A percentile compares a stretch with the other conserved stretches of the same genome.
Evolutionary conservation across 1,140 invertebrate species (phyloP).

Genomic region (Monomorium pharaonis): DNA sequence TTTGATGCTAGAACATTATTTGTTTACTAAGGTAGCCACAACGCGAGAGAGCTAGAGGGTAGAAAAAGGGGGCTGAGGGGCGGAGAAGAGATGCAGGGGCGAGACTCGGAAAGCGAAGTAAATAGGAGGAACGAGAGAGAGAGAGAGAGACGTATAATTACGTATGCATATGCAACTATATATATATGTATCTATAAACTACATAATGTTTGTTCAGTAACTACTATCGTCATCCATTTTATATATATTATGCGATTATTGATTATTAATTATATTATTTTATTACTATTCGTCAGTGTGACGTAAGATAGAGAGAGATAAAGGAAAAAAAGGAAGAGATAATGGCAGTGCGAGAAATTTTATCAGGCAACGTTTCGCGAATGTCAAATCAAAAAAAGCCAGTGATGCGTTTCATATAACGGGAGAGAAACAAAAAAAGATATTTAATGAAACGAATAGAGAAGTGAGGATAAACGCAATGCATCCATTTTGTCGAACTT

Average conservation of each 20-base stretch:
- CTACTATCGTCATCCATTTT: slow-evolving; percentile 73
- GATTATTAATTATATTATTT: slow-evolving; percentile 77
- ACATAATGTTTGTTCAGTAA: slow-evolving; percentile 81
- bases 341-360: slow-evolving; percentile 47
- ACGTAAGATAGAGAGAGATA: slow-evolving; percentile 45
- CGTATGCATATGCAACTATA: slow-evolving; percentile 67
- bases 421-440: neutral
- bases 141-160: slow-evolving; percentile 57
- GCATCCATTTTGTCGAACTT: slow-evolving; percentile 57
- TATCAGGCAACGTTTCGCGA: slow-evolving; percentile 74
- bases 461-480: slow-evolving; percentile 53
- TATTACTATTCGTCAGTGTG: slow-evolving; percentile 72
- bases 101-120: slow-evolving; percentile 12
- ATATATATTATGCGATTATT: slow-evolving; percentile 73
- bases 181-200: slow-evolving; percentile 71
- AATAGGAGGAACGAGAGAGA: neutral
- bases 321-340: slow-evolving; percentile 24
- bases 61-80: neutral
- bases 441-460: slow-evolving; percentile 39
- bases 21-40: slow-evolving; percentile 79
- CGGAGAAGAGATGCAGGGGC: slow-evolving; percentile 21
- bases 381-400: slow-evolving; percentile 78
- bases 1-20: slow-evolving; percentile 79
- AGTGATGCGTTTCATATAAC: slow-evolving; percentile 54
- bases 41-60: slow-evolving; percentile 43